phyloP scores from a whole-genome alignment of 2,113 vertebrate genomes.

The Spilogale gracilis region DNA sequence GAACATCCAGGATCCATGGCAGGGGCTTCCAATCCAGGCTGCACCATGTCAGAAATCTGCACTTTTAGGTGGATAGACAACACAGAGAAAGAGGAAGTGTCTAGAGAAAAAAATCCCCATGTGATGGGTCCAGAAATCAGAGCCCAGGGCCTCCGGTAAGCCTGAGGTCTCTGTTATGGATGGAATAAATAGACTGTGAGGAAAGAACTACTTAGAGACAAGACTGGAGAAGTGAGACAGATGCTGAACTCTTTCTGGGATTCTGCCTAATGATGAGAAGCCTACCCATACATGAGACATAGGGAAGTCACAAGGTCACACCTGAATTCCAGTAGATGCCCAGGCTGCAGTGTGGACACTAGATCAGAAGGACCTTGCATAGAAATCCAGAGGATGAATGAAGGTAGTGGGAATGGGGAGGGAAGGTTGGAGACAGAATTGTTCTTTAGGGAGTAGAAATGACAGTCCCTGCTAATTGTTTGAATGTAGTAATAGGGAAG shows the following conservation, averaged over 20 bases:
- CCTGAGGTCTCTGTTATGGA: too few species aligned
- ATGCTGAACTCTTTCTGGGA: background rate
- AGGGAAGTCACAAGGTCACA: background rate
- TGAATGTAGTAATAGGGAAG: background rate
- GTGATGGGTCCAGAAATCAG: background rate
- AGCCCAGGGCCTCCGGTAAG: background rate
- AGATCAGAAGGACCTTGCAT: fast-evolving
- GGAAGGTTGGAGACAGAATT: background rate
- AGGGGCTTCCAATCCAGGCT: background rate
- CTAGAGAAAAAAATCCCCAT: background rate
- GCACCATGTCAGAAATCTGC: too few species aligned
- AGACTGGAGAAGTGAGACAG: background rate
- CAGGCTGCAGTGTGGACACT: background rate
- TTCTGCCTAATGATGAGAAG: background rate
- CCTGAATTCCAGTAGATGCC: background rate
- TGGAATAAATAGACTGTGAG: background rate
- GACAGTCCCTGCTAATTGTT: background rate
- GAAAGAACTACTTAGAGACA: background rate
- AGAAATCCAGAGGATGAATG: background rate
- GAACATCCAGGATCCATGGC: background rate
- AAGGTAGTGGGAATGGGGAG: too few species aligned
- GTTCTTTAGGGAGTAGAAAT: background rate
- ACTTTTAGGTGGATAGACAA: background rate
- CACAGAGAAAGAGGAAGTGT: background rate
- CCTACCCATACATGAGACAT: background rate